A percentile compares a stretch with the other conserved stretches of the same genome.
These are phyloP conservation scores for Drosophila orosa DNA, from an alignment of 1,140 invertebrate genomes.

Conservation along the genomic window DNA sequence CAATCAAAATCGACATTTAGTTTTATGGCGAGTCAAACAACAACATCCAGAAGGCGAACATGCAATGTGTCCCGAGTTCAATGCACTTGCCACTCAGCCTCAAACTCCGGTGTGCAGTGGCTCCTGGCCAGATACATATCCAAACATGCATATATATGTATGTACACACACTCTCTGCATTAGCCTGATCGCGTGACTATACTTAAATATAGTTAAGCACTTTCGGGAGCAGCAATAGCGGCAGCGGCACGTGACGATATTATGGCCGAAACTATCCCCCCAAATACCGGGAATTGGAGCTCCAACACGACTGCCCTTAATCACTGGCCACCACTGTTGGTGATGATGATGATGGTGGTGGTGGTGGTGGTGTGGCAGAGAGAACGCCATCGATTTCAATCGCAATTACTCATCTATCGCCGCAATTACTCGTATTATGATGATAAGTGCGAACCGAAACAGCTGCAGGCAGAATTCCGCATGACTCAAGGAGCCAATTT, in stretches of 20 bases:
- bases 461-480: slow-evolving; percentile 26
- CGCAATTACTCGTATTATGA: slow-evolving; percentile 35
- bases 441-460: slow-evolving; percentile 42
- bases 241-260: slow-evolving; percentile 46
- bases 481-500: slow-evolving; percentile 37
- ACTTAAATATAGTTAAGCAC: slow-evolving; percentile 45
- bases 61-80: slow-evolving; percentile 49
- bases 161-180: slow-evolving; percentile 4
- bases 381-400: slow-evolving; percentile 28
- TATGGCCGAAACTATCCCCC: slow-evolving; percentile 40
- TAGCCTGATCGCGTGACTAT: slow-evolving; percentile 46
- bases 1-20: slow-evolving; percentile 57
- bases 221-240: slow-evolving; percentile 14
- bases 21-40: slow-evolving; percentile 49
- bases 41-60: slow-evolving; percentile 33
- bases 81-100: slow-evolving; percentile 53
- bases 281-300: slow-evolving; percentile 24
- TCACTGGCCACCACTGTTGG: slow-evolving; percentile 47
- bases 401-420: slow-evolving; percentile 50
- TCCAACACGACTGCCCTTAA: slow-evolving; percentile 32
- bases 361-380: not conserved
- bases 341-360: too few species aligned
- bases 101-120: slow-evolving; percentile 39
- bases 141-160: not conserved
- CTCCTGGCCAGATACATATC: slow-evolving; percentile 34